These are phyloP conservation scores for Dissostichus mawsoni DNA, from an alignment of 2,113 vertebrate species.

Conservation along the genomic window DNA sequence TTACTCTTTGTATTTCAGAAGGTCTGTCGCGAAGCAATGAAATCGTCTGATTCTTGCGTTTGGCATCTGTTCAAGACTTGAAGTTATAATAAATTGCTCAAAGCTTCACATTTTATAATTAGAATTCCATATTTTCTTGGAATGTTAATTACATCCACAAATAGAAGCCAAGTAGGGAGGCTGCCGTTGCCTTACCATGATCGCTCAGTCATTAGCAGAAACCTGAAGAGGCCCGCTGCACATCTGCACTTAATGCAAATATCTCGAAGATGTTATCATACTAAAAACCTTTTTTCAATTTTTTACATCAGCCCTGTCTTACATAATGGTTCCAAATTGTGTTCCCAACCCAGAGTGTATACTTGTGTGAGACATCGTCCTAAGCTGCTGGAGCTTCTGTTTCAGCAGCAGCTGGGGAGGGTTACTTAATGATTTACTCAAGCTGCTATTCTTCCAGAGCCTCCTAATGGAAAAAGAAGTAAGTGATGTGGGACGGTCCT, in stretches of 20 bases:
- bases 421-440: slow-evolving; percentile 39
- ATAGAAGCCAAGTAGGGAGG: slow-evolving; percentile 15
- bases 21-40: not conserved
- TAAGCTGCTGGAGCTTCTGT: not conserved
- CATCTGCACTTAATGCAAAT: not conserved
- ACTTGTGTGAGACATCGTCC: not conserved
- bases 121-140: slow-evolving; percentile 44
- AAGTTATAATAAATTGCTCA: slow-evolving; percentile 19
- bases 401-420: slow-evolving; percentile 15
- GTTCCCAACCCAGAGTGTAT: not conserved
- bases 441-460: not conserved
- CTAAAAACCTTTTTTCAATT: slow-evolving; percentile 1
- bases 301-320: not conserved
- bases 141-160: slow-evolving; percentile 57
- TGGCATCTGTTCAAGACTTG: slow-evolving; percentile 44
- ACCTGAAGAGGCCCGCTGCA: slow-evolving; percentile 9
- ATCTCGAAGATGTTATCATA: not conserved
- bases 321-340: slow-evolving; percentile 6
- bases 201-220: slow-evolving; percentile 15
- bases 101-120: slow-evolving; percentile 30
- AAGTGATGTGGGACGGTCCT: not conserved
- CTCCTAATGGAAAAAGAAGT: not conserved
- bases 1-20: slow-evolving; percentile 7
- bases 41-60: slow-evolving; percentile 28
- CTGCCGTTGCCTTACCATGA: slow-evolving; percentile 13